Base-by-base conservation (phyloP, 2,888 invertebrate species). In the Rhabditoides inermis region DNA sequence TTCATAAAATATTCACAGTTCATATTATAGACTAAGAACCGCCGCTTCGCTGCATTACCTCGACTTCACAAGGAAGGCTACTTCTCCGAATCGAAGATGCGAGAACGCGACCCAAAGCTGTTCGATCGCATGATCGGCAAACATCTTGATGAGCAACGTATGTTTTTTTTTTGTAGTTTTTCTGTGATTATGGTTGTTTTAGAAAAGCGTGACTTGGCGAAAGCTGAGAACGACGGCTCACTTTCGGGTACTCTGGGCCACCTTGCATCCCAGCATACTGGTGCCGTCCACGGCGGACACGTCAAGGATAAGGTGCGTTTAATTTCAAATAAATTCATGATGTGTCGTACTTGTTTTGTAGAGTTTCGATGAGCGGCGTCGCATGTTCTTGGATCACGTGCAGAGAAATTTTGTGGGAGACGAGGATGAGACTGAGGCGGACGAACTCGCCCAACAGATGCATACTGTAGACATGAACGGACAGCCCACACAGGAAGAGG, bases 1-100 rank as follows among this genome's bases (percentile, higher is more conserved):
- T 32, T 22, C 39, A 22, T 22, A 32, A 28, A 26, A n/a, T 20
- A 25, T 12, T 27, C 25, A 30, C 5, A 15, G 28, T n/a, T 10
- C 36, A 26, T n/a, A 12, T 41, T 27, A 10, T 42, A 63, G 59
- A 53, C 51, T 15, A 49, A 59, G 27, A 72, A 72, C 49, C 53
- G 59, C 5, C 60, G 72, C n/a, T 72, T 53, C 45, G 46, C 51
- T n/a, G 65, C 60, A n/a, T 55, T 72, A 59, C 55, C 60, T 35
- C 45, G 51, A 23, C 58, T 72, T 28, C 47, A 62, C 37, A 53
- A 59, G 36, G 60, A 65, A 20, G 70, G 69, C 6, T 92, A 91
- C 78, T 94, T 94, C 73, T 86, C 86, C 76, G 90, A 92, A 77
- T 84, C 84, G 56, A 87, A 89, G 81, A 94, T 94, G 92, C 88